These are phyloP conservation scores for Tethea ocularis DNA, from an alignment of 2,888 invertebrate species.

Conservation along the genomic window DNA sequence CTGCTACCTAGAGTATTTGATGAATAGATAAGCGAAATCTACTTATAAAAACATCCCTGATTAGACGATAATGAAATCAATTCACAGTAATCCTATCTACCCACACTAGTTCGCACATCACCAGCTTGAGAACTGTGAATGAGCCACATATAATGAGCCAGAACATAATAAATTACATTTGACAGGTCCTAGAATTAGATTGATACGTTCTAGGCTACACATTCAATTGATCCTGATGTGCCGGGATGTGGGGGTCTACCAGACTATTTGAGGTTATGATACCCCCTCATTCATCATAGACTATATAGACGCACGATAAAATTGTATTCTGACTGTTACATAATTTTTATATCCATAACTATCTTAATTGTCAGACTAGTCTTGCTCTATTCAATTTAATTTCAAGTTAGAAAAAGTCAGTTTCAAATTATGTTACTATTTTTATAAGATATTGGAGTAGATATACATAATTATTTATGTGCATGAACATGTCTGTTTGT, in stretches of 20 bases:
- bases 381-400: too few relatives aligned
- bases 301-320: neutral
- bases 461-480: too few relatives aligned
- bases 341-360: neutral
- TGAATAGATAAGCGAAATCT: neutral
- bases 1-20: neutral
- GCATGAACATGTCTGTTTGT: too few relatives aligned
- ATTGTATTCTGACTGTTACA: neutral
- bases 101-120: neutral
- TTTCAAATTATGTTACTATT: too few relatives aligned
- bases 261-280: slow-evolving; percentile 55
- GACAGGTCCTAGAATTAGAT: slow-evolving; percentile 72
- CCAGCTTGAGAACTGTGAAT: neutral
- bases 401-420: too few relatives aligned
- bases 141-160: slow-evolving; percentile 17
- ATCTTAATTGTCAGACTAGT: neutral
- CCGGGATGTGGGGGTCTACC: slow-evolving; percentile 81
- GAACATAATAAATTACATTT: slow-evolving; percentile 54
- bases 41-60: neutral
- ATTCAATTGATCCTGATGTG: slow-evolving; percentile 71
- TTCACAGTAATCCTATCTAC: neutral
- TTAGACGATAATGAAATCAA: neutral
- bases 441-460: too few relatives aligned
- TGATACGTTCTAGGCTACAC: slow-evolving; percentile 72
- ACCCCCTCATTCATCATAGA: slow-evolving; percentile 11